Evolutionary conservation across 2,888 invertebrate species (phyloP).

Genomic region (Cyclophora punctaria): DNA sequence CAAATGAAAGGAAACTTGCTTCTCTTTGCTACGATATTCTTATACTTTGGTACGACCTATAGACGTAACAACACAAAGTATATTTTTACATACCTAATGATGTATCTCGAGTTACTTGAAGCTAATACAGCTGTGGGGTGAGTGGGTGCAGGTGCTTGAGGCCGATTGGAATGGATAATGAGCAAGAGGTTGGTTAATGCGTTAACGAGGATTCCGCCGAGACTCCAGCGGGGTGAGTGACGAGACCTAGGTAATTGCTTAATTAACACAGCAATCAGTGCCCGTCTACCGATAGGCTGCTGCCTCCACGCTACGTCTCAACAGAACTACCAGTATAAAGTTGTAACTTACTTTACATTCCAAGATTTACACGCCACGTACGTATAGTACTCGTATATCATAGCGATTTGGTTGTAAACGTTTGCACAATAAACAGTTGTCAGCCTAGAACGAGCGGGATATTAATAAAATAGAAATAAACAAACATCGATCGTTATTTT

Average conservation of each 20-base stretch:
- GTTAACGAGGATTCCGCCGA: slow-evolving; percentile 39
- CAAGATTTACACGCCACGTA: too few relatives aligned
- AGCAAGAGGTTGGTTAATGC: slow-evolving; percentile 34
- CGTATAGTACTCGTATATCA: too few relatives aligned
- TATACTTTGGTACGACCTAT: too few relatives aligned
- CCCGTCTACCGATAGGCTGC: slow-evolving; percentile 22
- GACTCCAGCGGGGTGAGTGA: slow-evolving; percentile 26
- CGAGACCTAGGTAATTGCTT: slow-evolving; percentile 49
- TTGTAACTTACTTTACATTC: too few relatives aligned
- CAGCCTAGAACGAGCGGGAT: background rate
- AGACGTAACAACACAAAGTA: too few relatives aligned
- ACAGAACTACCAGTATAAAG: background rate
- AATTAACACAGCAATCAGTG: slow-evolving; percentile 49
- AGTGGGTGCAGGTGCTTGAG: slow-evolving; percentile 2
- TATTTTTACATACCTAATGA: too few relatives aligned
- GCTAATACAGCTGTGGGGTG: too few relatives aligned
- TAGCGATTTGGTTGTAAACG: too few relatives aligned
- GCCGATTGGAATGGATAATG: slow-evolving; percentile 24
- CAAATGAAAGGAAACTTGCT: too few relatives aligned
- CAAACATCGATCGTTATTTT: slow-evolving; percentile 3
- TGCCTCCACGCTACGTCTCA: background rate
- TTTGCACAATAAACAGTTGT: background rate
- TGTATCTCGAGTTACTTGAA: too few relatives aligned
- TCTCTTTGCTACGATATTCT: too few relatives aligned
- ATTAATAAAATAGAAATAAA: slow-evolving; percentile 4